Conservation (phyloP, 2,113 vertebrate genomes). For the Ptilorrhoa leucosticta region DNA sequence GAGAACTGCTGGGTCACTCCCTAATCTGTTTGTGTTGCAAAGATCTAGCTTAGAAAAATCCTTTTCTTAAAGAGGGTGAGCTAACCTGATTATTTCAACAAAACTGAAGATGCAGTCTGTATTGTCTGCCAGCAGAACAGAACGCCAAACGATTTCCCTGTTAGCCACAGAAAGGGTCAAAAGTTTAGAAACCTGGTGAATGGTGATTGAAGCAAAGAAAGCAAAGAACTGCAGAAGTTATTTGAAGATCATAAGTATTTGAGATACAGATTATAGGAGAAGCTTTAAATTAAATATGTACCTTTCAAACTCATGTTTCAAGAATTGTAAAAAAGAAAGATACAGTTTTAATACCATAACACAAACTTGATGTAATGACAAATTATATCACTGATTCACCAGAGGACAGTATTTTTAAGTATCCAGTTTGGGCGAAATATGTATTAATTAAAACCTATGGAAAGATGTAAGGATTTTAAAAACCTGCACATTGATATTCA, state of each 20-base stretch:
- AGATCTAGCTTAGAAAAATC: not conserved
- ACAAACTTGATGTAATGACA: not conserved
- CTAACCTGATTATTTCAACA: not conserved
- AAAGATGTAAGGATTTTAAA: not conserved
- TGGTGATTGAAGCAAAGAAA: not conserved
- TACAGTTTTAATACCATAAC: not conserved
- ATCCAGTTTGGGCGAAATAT: not conserved
- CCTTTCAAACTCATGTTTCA: not conserved
- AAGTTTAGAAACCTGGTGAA: not conserved
- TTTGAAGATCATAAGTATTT: not conserved
- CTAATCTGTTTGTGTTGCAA: not conserved
- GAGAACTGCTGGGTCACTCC: not conserved
- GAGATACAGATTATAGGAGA: not conserved
- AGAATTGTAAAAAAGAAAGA: not conserved
- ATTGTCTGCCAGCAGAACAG: not conserved
- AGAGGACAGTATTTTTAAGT: not conserved
- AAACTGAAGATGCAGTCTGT: not conserved
- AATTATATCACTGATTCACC: not conserved
- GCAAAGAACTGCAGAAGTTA: not conserved
- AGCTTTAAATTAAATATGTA: not conserved
- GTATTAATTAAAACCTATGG: not conserved
- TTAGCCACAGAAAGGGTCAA: not conserved
- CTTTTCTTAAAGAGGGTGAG: not conserved
- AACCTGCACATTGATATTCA: not conserved
- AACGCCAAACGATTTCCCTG: not conserved